These are phyloP conservation scores for Puffinus mauretanicus DNA, from an alignment of 2,113 vertebrate species.

Conservation along the genomic window DNA sequence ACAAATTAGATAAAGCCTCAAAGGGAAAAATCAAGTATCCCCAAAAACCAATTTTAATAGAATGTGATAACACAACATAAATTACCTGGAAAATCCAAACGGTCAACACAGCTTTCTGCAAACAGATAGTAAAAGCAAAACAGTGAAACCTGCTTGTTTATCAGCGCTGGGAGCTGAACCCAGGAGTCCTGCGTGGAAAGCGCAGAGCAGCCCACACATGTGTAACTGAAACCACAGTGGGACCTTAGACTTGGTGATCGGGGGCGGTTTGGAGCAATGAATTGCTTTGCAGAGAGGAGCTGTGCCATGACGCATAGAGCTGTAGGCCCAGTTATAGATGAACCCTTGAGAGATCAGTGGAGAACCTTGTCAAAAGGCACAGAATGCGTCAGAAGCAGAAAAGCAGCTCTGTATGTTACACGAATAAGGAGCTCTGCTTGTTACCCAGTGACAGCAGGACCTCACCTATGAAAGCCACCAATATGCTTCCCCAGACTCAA, in stretches of 20 bases:
- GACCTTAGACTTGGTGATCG: background rate
- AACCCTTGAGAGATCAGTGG: background rate
- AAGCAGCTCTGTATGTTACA: background rate
- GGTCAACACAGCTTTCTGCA: background rate
- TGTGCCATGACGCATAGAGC: background rate
- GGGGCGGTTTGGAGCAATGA: background rate
- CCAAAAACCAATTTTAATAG: background rate
- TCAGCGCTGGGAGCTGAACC: background rate
- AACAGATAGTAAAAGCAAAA: background rate
- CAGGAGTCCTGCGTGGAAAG: background rate
- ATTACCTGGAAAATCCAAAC: background rate
- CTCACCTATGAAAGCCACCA: background rate
- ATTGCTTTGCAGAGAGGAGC: background rate
- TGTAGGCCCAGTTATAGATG: background rate
- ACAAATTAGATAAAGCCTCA: background rate
- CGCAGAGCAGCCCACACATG: rapidly evolving
- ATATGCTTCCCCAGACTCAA: background rate
- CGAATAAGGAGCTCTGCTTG: background rate
- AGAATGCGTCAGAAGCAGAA: background rate
- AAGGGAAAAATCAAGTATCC: background rate
- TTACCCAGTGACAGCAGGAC: background rate
- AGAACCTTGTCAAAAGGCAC: background rate
- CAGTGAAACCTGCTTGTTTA: background rate
- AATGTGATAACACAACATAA: background rate
- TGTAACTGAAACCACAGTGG: background rate